A percentile compares a stretch with the other conserved stretches of the same genome.
phyloP scores from a whole-genome alignment of 2,113 vertebrate species.

The Drymodes brunneopygia region DNA sequence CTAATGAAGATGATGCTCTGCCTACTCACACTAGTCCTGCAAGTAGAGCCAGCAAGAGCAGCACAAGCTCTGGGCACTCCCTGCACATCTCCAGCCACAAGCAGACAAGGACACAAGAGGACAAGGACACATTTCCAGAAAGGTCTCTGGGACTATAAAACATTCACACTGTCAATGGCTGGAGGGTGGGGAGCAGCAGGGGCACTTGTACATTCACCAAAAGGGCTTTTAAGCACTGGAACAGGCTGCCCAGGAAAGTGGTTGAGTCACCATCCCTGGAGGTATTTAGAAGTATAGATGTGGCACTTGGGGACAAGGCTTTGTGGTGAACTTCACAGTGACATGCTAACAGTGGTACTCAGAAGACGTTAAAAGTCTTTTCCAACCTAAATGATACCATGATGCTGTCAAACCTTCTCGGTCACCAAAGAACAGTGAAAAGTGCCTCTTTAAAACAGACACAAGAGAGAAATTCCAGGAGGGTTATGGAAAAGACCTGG shows the following conservation, averaged over 20 bases:
- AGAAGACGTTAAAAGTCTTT: not conserved
- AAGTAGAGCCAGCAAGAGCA: not conserved
- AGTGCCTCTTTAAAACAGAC: not conserved
- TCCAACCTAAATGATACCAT: not conserved
- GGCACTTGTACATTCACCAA: not conserved
- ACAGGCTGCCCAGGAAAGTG: not conserved
- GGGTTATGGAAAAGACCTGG: not conserved
- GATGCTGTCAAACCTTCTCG: not conserved
- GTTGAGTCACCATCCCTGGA: not conserved
- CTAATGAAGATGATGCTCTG: not conserved
- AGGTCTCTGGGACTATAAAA: not conserved
- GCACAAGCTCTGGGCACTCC: not conserved
- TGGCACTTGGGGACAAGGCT: not conserved
- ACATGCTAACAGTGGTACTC: not conserved
- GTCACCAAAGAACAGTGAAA: not conserved
- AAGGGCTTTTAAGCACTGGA: not conserved
- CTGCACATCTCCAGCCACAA: not conserved
- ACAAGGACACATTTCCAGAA: not conserved
- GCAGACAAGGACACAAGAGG: not conserved
- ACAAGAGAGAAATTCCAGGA: not conserved
- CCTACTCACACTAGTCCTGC: not conserved
- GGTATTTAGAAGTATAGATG: not conserved
- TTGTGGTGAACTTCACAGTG: not conserved
- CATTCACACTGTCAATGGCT: accelerated
- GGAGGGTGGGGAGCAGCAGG: not conserved